Evolutionary conservation across 1,140 invertebrate genomes (phyloP), one percentile per base, ranked within the genome.

Genomic region (Lamellibrachia luymesi): DNA sequence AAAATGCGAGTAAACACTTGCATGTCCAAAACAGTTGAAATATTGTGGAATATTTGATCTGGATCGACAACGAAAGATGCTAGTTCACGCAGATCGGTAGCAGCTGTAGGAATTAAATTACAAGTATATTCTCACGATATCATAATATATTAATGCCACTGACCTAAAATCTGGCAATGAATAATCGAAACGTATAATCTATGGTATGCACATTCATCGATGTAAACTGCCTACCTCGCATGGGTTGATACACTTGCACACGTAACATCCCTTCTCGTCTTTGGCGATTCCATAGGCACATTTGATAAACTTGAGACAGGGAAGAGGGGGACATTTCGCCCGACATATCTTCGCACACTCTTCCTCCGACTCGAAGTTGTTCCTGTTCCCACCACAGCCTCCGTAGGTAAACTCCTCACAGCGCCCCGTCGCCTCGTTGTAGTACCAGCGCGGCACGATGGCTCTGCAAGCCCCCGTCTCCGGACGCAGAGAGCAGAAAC

Each of bases 361-460:
- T 92, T 96, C 95, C 51, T 95, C 89, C 2, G 96, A 95, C 50
- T 94, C 94, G 94, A 97, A 97, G 94, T 97, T 97, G 95, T 97
- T 97, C 49, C 96, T 95, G 95, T 97, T 97, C 90, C 97, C 97
- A n/a, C 95, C 95, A 94, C 97, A 97, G 64, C 97, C 97, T 38
- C 97, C 97, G 94, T 97, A 97, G 51, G 95, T 95, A 95, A 97
- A 97, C 92, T 96, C 94, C 93, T 97, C 95, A 94, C 97, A 97
- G 80, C 94, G 80, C 49, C 95, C 94, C 51, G 94, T 94, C 22
- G 94, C 94, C 5, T 94, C 50, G 94, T 97, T 96, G 95, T 96
- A 97, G 94, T 96, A 97, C 95, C 96, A 97, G 8, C 97, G 95
- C 51, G 94, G 94, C 90, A 97, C 90, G 93, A 50, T 94, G 94